Percentiles rank a stretch among this genome's conserved stretches.
Conservation (phyloP, 53 echinoderm and acorn worm genomes). For the Temnopleurus reevesii region DNA sequence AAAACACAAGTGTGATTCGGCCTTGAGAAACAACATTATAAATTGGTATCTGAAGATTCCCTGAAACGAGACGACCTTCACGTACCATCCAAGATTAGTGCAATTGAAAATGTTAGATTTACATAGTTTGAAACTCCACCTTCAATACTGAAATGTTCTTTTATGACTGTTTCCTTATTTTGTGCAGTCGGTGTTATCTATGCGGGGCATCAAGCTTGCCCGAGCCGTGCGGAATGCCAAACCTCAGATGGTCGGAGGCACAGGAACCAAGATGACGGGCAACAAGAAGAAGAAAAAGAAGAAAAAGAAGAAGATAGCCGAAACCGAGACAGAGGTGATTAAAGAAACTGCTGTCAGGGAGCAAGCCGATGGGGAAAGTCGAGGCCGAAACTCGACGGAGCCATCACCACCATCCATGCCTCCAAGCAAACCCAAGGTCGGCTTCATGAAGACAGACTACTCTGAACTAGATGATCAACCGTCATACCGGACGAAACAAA, state of each 20-base stretch:
- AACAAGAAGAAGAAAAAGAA: slow-evolving; percentile 41
- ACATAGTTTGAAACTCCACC: too few relatives aligned
- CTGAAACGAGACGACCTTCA: too few relatives aligned
- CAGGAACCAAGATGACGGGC: background rate
- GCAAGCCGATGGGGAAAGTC: slow-evolving; percentile 78
- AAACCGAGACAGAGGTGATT: background rate
- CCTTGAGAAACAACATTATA: too few relatives aligned
- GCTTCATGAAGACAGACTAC: slow-evolving; percentile 42
- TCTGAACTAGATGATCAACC: slow-evolving; percentile 40
- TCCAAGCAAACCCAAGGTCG: slow-evolving; percentile 31
- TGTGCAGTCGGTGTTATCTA: slow-evolving; percentile 32
- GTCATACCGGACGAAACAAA: background rate
- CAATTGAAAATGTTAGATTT: too few relatives aligned
- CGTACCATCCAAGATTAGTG: too few relatives aligned
- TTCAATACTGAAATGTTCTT: too few relatives aligned
- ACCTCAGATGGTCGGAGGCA: slow-evolving; percentile 45
- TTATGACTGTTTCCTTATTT: background rate
- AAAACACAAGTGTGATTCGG: too few relatives aligned
- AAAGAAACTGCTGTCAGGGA: background rate
- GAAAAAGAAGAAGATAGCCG: slow-evolving; percentile 6
- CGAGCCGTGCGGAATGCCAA: background rate
- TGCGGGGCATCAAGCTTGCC: slow-evolving; percentile 54
- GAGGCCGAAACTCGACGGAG: slow-evolving; percentile 72
- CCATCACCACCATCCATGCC: background rate
- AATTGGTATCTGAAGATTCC: too few relatives aligned